Percentiles rank a stretch among this genome's conserved stretches.
Conservation (phyloP, 1,140 invertebrate species). For the Panagrolaimus sp. region DNA sequence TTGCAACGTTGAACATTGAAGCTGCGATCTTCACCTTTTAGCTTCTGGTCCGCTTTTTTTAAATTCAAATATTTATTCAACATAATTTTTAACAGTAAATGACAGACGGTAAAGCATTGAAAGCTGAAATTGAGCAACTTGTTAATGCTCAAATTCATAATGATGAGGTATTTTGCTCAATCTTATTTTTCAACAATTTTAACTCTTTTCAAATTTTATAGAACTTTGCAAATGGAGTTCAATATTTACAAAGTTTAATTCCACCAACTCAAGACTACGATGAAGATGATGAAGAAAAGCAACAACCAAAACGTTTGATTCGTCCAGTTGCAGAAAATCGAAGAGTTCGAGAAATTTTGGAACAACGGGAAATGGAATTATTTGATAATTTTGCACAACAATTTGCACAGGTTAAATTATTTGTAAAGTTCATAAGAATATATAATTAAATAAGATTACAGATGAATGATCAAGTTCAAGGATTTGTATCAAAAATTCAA, state of each 20-base stretch:
- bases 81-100: too few species aligned
- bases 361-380: background rate
- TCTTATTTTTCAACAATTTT: too few species aligned
- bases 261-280: background rate
- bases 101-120: background rate
- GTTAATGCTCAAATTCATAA: constrained; percentile 7
- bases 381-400: background rate
- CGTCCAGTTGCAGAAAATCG: background rate
- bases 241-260: constrained; percentile 5
- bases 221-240: background rate
- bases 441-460: constrained; percentile 17
- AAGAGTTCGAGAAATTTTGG: constrained; percentile 3
- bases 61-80: too few species aligned
- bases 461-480: constrained; percentile 51
- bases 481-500: constrained; percentile 50
- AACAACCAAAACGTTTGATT: background rate
- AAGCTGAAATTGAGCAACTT: background rate
- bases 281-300: background rate
- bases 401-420: constrained; percentile 29
- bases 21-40: too few species aligned
- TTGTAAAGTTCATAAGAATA: constrained; percentile 11
- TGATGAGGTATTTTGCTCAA: constrained; percentile 2
- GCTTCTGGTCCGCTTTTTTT: too few species aligned
- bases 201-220: background rate
- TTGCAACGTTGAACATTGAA: too few species aligned